Conservation (phyloP, 2,113 vertebrate species). For the Phodopus roborovskii region DNA sequence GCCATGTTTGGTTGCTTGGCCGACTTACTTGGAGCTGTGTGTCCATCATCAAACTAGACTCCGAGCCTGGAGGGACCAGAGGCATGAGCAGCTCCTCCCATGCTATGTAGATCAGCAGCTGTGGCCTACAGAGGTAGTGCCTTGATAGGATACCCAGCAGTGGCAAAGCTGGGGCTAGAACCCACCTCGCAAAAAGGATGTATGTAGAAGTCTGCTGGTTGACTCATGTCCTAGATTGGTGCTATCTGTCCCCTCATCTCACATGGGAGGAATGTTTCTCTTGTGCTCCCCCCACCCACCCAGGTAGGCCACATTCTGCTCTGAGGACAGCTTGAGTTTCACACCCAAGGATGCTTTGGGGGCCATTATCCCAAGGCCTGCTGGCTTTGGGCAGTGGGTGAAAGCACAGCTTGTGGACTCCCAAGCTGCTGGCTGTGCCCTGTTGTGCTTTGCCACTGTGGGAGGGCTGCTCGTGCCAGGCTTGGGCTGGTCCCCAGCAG, state of each 20-base stretch:
- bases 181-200: neutral
- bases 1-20: constrained; percentile 74
- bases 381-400: constrained; percentile 61
- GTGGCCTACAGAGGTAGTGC: neutral
- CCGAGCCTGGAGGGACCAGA: neutral
- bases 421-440: constrained; percentile 12
- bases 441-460: neutral
- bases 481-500: neutral
- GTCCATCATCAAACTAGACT: constrained; percentile 10
- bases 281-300: neutral
- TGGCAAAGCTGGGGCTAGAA: neutral
- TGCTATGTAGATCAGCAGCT: neutral
- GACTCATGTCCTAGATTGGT: neutral
- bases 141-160: neutral
- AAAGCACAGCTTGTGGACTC: neutral
- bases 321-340: constrained; percentile 31
- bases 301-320: constrained; percentile 19
- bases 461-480: neutral
- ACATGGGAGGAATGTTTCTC: neutral
- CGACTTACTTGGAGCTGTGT: constrained; percentile 45
- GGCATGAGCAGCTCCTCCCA: constrained; percentile 30
- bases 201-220: neutral
- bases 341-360: constrained; percentile 24
- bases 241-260: neutral
- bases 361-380: constrained; percentile 10